phyloP scores from a whole-genome alignment of 1,140 invertebrate genomes.

The Heliconius eleuchia region DNA sequence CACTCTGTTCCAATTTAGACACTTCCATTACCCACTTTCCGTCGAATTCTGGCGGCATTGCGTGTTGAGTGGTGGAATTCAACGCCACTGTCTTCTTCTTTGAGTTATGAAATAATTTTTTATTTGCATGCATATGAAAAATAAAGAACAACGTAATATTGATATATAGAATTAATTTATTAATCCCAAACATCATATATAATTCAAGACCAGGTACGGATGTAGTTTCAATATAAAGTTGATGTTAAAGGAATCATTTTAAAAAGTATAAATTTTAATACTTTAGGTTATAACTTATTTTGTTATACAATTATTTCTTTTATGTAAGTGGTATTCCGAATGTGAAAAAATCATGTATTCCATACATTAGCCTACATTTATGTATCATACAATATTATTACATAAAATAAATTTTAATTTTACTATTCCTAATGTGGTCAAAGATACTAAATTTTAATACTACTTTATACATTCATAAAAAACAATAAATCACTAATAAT shows the following conservation, averaged over 20 bases:
- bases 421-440: constrained; percentile 20
- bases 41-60: too few relatives aligned
- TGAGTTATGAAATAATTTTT: too few relatives aligned
- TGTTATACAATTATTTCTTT: too few relatives aligned
- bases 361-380: not conserved
- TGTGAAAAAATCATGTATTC: not conserved
- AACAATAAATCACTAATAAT: not conserved
- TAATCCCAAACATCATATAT: not conserved
- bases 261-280: not conserved
- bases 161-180: not conserved
- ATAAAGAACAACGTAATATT: not conserved
- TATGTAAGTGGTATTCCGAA: not conserved
- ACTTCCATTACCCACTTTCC: too few relatives aligned
- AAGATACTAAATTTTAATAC: not conserved
- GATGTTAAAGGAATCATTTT: not conserved
- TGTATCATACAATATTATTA: not conserved
- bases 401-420: not conserved
- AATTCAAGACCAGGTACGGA: not conserved
- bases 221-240: not conserved
- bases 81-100: not conserved
- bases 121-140: not conserved
- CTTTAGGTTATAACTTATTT: not conserved
- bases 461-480: not conserved
- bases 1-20: too few relatives aligned
- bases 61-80: too few relatives aligned